Evolutionary conservation across 2,113 vertebrate species (phyloP).

Genomic region (Pelusios castaneus): DNA sequence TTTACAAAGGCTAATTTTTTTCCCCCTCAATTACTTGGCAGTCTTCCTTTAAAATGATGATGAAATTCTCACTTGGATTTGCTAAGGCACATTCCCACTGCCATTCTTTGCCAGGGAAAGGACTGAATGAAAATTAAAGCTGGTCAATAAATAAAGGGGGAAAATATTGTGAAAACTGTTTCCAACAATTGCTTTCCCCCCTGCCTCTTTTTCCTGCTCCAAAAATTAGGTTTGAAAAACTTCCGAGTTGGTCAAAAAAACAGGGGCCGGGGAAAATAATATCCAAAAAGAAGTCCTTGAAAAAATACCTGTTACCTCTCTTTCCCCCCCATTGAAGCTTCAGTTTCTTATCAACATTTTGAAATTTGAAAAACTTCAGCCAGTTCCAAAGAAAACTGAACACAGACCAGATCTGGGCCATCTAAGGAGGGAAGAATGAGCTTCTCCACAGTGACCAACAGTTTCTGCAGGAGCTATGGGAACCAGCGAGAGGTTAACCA

Average conservation of each 20-base stretch:
- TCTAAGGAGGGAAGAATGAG: no score
- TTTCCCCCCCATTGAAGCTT: not conserved
- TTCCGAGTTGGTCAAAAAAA: not conserved
- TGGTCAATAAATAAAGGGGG: not conserved
- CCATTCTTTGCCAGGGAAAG: not conserved
- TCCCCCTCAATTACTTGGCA: not conserved
- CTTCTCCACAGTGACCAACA: no score
- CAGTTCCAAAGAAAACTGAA: no score
- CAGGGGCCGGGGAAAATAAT: not conserved
- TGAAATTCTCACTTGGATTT: slow-evolving; percentile 23
- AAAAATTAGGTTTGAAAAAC: not conserved
- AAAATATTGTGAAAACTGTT: not conserved
- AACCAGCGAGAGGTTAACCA: no score
- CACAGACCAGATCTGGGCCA: not conserved
- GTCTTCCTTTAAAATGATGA: not conserved
- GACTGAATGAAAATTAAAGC: not conserved
- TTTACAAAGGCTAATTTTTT: slow-evolving; percentile 60
- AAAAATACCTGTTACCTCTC: not conserved
- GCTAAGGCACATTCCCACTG: not conserved
- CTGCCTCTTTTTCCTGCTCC: not conserved
- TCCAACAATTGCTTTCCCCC: not conserved
- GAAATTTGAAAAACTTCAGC: rapidly evolving
- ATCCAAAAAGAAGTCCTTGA: not conserved
- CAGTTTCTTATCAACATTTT: not conserved
- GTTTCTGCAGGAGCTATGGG: no score